Conservation (phyloP, 2,888 invertebrate genomes). For the Thecophora atra region DNA sequence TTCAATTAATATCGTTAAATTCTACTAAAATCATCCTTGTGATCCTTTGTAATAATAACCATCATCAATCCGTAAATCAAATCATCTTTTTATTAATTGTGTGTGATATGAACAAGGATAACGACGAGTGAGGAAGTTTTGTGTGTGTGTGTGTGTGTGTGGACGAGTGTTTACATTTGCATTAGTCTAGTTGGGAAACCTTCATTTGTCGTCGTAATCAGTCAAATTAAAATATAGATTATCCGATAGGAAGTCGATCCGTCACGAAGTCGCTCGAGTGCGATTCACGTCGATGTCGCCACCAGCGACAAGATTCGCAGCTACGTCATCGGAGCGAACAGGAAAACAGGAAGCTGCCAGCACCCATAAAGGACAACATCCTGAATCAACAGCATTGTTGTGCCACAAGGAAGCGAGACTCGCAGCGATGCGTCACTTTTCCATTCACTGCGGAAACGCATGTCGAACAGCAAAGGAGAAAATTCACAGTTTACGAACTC, state of each 20-base stretch:
- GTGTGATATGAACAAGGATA: constrained; percentile 44
- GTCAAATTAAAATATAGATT: constrained; percentile 66
- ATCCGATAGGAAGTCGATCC: constrained; percentile 63
- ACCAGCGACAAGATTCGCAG: constrained; percentile 40
- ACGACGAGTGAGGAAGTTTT: constrained; percentile 41
- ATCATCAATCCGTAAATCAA: constrained; percentile 17
- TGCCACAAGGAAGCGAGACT: background rate
- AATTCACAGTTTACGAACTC: background rate
- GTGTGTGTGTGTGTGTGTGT: background rate
- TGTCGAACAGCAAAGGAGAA: constrained; percentile 2
- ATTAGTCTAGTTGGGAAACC: constrained; percentile 16
- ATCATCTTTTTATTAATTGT: constrained; percentile 38
- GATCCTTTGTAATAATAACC: constrained; percentile 19
- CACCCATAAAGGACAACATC: constrained; percentile 6
- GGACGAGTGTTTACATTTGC: constrained; percentile 21
- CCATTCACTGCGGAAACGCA: constrained; percentile 7
- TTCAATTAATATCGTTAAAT: background rate
- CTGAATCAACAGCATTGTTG: constrained; percentile 11
- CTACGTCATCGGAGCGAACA: constrained; percentile 1
- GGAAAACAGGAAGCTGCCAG: constrained; percentile 16
- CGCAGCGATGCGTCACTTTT: background rate
- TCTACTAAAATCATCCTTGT: background rate
- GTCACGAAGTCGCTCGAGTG: constrained; percentile 60
- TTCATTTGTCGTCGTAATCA: constrained; percentile 55
- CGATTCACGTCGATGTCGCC: constrained; percentile 47